These are phyloP conservation scores for Microplitis deprimator DNA, from an alignment of 2,888 invertebrate species.

Conservation along the genomic window DNA sequence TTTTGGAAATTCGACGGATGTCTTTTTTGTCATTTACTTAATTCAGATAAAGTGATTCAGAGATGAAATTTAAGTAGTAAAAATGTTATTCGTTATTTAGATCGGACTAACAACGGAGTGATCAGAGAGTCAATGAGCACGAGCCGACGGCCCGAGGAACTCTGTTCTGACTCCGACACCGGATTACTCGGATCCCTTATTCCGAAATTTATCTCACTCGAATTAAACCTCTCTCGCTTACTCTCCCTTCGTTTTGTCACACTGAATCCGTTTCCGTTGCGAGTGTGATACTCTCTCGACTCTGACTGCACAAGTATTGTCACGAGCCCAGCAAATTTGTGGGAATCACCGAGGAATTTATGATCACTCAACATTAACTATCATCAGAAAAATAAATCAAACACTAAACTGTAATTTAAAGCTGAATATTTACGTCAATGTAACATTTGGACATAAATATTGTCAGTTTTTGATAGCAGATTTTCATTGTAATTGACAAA, in stretches of 20 bases:
- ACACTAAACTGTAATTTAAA: neutral
- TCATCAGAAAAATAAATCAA: neutral
- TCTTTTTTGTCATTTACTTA: too few species aligned
- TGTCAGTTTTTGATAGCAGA: neutral
- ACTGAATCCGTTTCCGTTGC: conserved; percentile 66
- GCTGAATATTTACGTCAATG: too few species aligned
- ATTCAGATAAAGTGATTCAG: neutral
- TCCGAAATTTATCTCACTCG: conserved; percentile 58
- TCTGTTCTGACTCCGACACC: conserved; percentile 64
- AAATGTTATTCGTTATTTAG: neutral
- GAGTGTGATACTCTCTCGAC: conserved; percentile 64
- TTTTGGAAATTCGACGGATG: too few species aligned
- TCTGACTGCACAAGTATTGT: conserved; percentile 61
- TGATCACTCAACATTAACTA: neutral
- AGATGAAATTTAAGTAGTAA: neutral
- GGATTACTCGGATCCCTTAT: conserved; percentile 68
- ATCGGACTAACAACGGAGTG: conserved; percentile 26
- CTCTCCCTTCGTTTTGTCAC: conserved; percentile 52
- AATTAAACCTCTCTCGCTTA: conserved; percentile 50
- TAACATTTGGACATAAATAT: too few species aligned
- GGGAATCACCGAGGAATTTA: neutral
- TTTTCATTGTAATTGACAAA: conserved; percentile 57
- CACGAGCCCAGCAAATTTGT: conserved; percentile 39
- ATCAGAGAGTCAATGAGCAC: conserved; percentile 57
- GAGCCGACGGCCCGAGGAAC: conserved; percentile 67